phyloP scores from a whole-genome alignment of 2,888 invertebrate species.

The Leuctra nigra region DNA sequence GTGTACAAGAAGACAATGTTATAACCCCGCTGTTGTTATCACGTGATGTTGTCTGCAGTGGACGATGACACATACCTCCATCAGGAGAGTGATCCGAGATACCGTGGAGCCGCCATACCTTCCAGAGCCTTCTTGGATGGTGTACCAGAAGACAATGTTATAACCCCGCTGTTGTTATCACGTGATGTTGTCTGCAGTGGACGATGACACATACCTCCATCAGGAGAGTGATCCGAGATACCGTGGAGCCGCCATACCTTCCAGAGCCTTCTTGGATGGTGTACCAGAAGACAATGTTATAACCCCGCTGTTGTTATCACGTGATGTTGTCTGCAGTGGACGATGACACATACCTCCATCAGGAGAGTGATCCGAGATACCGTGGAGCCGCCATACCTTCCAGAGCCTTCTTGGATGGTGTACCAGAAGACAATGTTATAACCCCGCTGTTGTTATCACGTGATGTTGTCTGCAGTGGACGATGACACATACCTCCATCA shows the following conservation, averaged over 20 bases:
- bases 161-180: too few species aligned
- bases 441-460: too few species aligned
- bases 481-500: slow-evolving; percentile 48
- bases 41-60: too few species aligned
- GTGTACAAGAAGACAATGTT: too few species aligned
- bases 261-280: slow-evolving; percentile 63
- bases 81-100: slow-evolving; percentile 53
- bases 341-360: slow-evolving; percentile 48
- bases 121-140: slow-evolving; percentile 62
- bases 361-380: slow-evolving; percentile 54
- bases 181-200: too few species aligned
- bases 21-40: too few species aligned
- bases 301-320: too few species aligned
- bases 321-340: too few species aligned
- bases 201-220: slow-evolving; percentile 48
- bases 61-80: slow-evolving; percentile 49
- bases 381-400: slow-evolving; percentile 59
- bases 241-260: slow-evolving; percentile 57
- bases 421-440: too few species aligned
- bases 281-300: too few species aligned
- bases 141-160: too few species aligned
- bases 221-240: slow-evolving; percentile 54
- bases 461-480: too few species aligned
- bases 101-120: slow-evolving; percentile 56
- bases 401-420: slow-evolving; percentile 59